Conservation (phyloP, 2,113 vertebrate genomes). For the Columba janthina region DNA sequence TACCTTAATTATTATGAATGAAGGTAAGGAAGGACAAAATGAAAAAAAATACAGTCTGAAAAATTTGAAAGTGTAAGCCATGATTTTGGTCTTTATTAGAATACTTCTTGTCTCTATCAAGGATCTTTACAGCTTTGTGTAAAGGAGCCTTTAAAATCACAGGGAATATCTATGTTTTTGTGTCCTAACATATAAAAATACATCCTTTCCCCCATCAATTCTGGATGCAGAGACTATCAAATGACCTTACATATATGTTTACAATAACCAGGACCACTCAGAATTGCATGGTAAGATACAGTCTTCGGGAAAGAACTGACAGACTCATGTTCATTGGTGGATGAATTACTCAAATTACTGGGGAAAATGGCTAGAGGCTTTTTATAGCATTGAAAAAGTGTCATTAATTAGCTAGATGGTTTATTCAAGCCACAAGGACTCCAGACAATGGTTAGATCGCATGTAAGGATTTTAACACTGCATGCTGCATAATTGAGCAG, state of each 20-base stretch:
- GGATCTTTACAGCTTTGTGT: not conserved
- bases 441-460: not conserved
- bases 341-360: constrained; percentile 7
- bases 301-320: not conserved
- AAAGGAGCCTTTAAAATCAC: not conserved
- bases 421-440: not conserved
- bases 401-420: constrained; percentile 30
- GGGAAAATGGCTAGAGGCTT: not conserved
- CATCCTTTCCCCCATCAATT: not conserved
- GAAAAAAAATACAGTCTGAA: not conserved
- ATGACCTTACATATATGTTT: not conserved
- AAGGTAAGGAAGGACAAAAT: not conserved
- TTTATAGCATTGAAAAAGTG: not conserved
- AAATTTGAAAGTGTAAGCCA: not conserved
- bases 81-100: not conserved
- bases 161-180: not conserved
- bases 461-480: not conserved
- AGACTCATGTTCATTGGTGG: constrained; percentile 6
- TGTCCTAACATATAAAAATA: not conserved
- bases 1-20: not conserved
- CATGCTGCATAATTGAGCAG: not conserved
- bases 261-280: not conserved
- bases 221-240: not conserved
- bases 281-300: not conserved
- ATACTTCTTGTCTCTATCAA: not conserved